Conservation (phyloP, 2,113 vertebrate genomes). For the Lanius ludovicianus region DNA sequence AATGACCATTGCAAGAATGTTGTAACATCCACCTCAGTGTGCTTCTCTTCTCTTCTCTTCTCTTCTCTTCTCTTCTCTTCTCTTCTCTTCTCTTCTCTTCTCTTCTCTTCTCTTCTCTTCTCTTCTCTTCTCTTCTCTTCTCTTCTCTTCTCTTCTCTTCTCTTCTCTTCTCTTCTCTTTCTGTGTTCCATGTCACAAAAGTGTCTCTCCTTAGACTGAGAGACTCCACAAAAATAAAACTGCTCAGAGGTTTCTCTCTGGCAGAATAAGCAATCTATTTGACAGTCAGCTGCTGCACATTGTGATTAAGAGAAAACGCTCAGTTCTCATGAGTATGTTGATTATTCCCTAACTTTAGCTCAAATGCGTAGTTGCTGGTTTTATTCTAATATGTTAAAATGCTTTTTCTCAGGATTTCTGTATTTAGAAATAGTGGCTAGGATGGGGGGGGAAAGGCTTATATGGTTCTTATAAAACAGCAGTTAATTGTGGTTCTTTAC, state of each 20-base stretch:
- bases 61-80: background rate
- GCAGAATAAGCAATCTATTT: background rate
- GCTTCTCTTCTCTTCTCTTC: background rate
- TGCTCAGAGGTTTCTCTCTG: background rate
- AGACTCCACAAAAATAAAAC: background rate
- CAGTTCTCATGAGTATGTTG: background rate
- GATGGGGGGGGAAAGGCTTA: background rate
- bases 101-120: background rate
- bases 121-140: background rate
- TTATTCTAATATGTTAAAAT: background rate
- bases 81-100: background rate
- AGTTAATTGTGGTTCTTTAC: background rate
- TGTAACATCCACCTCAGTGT: background rate
- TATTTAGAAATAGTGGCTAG: background rate
- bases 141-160: background rate
- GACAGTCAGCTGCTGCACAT: background rate
- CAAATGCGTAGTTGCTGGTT: background rate
- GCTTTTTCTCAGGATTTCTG: background rate
- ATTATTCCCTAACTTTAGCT: constrained; percentile 9
- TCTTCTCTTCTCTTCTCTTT: background rate
- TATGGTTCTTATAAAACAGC: background rate
- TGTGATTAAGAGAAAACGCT: background rate
- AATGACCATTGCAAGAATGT: background rate
- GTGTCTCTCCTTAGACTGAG: background rate
- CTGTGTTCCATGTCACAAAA: background rate